Conservation (phyloP, 2,113 vertebrate genomes). For the Entelurus aequoreus region DNA sequence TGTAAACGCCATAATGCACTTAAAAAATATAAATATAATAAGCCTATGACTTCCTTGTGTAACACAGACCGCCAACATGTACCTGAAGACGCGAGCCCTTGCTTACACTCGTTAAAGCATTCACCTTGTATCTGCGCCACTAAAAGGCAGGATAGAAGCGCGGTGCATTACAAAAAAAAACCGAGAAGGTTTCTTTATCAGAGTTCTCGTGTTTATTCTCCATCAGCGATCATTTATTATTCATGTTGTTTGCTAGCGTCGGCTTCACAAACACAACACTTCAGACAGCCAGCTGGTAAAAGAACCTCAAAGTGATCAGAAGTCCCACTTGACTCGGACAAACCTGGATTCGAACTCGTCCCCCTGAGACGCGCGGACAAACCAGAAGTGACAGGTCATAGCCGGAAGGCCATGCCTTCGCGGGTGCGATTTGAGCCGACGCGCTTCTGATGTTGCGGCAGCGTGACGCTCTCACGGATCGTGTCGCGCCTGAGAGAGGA, state of each 20-base stretch:
- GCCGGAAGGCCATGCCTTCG: slow-evolving; percentile 43
- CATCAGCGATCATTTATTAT: slow-evolving; percentile 15
- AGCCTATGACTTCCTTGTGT: too few species aligned
- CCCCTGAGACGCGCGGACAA: background rate
- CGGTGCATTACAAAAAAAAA: too few species aligned
- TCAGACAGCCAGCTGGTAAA: slow-evolving; percentile 12
- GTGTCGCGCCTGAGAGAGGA: background rate
- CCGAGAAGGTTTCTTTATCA: slow-evolving; percentile 8
- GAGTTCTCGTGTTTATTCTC: background rate
- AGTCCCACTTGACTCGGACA: too few species aligned
- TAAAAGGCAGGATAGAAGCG: too few species aligned
- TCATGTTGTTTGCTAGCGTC: slow-evolving; percentile 36
- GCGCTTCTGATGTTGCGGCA: background rate
- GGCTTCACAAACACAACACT: slow-evolving; percentile 2
- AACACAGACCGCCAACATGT: too few species aligned
- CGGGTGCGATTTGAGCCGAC: slow-evolving; percentile 35
- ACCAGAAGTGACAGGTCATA: slow-evolving; percentile 36
- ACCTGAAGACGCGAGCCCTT: too few species aligned
- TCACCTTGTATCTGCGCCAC: too few species aligned
- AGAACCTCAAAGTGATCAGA: too few species aligned
- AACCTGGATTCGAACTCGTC: too few species aligned
- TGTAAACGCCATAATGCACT: too few species aligned
- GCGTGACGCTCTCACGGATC: background rate
- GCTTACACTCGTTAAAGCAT: too few species aligned
- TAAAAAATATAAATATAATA: too few species aligned